A percentile compares a stretch with the other conserved stretches of the same genome.
Conservation (phyloP, 2,888 invertebrate genomes). For the Rhabditoides inermis region DNA sequence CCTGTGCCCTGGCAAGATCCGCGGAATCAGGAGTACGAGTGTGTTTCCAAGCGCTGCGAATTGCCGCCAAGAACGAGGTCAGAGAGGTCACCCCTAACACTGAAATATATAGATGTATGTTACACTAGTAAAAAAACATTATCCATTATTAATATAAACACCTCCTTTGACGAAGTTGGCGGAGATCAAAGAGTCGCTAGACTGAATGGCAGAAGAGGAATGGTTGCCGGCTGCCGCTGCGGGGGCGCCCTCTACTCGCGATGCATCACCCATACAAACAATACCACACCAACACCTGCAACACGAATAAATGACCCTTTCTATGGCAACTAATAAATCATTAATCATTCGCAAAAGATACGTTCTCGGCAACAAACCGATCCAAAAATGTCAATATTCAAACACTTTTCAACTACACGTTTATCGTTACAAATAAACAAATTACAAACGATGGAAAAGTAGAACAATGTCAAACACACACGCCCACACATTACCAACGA, state of each 20-base stretch:
- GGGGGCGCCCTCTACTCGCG: constrained; percentile 6
- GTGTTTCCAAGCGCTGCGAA: constrained; percentile 32
- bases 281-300: too few species aligned
- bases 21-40: constrained; percentile 29
- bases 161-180: constrained; percentile 13
- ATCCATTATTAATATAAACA: not conserved
- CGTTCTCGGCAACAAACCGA: not conserved
- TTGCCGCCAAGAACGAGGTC: constrained; percentile 19
- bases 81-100: constrained; percentile 28
- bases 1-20: constrained; percentile 23
- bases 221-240: constrained; percentile 6
- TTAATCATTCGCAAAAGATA: not conserved
- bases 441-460: too few species aligned
- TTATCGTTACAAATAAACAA: too few species aligned
- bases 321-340: not conserved
- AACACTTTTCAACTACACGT: too few species aligned
- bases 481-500: too few species aligned
- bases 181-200: constrained; percentile 9
- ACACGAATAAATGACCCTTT: too few species aligned
- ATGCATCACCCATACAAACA: constrained; percentile 12
- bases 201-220: constrained; percentile 8
- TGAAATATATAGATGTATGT: constrained; percentile 9
- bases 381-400: not conserved
- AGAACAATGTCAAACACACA: too few species aligned
- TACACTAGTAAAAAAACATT: not conserved